Percentiles rank a stretch among this genome's conserved stretches.
Conservation (phyloP, 2,888 invertebrate species). For the Apoda limacodes region DNA sequence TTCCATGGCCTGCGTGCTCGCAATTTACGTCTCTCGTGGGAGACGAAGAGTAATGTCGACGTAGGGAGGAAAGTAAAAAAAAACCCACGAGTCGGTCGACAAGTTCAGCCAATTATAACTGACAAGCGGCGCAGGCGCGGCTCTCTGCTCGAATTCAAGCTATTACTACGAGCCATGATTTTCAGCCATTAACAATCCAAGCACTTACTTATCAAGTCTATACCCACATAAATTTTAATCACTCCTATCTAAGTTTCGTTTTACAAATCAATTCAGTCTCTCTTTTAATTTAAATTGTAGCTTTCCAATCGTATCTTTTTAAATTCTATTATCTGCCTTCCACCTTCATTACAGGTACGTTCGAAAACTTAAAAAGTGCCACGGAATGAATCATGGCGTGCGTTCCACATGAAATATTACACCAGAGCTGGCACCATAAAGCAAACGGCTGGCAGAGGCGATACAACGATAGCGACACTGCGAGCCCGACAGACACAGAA, state of each 20-base stretch:
- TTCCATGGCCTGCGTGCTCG: conserved; percentile 49
- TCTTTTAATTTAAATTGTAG: not conserved
- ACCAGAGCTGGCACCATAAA: conserved; percentile 66
- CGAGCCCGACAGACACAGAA: conserved; percentile 61
- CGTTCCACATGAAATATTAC: conserved; percentile 68
- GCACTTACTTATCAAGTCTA: not conserved
- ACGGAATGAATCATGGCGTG: conserved; percentile 66
- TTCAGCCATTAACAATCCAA: conserved; percentile 11
- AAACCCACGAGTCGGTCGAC: conserved; percentile 54
- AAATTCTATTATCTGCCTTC: conserved; percentile 51
- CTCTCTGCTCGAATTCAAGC: conserved; percentile 51
- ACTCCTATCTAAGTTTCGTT: too few species aligned
- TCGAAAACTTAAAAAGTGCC: conserved; percentile 62
- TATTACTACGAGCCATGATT: conserved; percentile 20
- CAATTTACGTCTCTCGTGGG: conserved; percentile 65
- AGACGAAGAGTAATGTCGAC: conserved; percentile 66
- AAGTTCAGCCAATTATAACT: conserved; percentile 70
- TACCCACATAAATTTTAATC: not conserved
- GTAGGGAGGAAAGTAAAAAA: conserved; percentile 52
- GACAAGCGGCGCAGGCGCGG: conserved; percentile 59
- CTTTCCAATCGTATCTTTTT: too few species aligned
- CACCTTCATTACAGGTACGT: conserved; percentile 57
- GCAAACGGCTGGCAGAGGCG: conserved; percentile 65
- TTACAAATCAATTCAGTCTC: not conserved
- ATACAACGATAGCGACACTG: conserved; percentile 69